Percentiles rank a stretch among this genome's conserved stretches.
These are phyloP conservation scores for Notothenia rossii DNA, from an alignment of 2,113 vertebrate species.

Conservation along the genomic window DNA sequence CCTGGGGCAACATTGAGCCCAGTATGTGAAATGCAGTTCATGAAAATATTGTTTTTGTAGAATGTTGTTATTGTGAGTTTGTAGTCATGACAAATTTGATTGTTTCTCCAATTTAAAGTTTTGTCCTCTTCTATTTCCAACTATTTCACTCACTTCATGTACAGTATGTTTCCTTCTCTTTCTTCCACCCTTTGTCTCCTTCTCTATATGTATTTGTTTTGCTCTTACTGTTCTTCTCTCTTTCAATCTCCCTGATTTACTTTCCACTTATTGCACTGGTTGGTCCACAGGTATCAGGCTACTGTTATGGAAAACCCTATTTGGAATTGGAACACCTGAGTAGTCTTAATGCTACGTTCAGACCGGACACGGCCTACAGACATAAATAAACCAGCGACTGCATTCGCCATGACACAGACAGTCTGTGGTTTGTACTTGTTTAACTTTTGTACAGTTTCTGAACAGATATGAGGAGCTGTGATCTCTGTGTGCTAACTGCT, in stretches of 20 bases:
- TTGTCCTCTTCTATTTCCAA: background rate
- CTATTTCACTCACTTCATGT: background rate
- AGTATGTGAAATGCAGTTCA: conserved; percentile 17
- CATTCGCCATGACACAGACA: too few species aligned
- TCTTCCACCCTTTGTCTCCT: background rate
- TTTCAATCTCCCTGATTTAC: background rate
- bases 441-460: too few species aligned
- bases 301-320: background rate
- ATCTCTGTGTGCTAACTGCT: too few species aligned
- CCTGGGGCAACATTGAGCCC: conserved; percentile 35
- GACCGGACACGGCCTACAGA: too few species aligned
- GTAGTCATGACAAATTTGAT: conserved; percentile 8
- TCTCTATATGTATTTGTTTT: background rate
- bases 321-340: background rate
- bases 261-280: background rate
- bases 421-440: too few species aligned
- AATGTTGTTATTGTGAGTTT: conserved; percentile 13
- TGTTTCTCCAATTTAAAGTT: background rate
- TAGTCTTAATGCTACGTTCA: too few species aligned
- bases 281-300: background rate
- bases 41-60: background rate
- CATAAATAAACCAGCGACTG: too few species aligned
- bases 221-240: background rate
- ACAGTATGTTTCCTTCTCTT: background rate
- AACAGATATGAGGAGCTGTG: too few species aligned